Conservation (phyloP, 2,888 invertebrate genomes). For the Thymelicus sylvestris region DNA sequence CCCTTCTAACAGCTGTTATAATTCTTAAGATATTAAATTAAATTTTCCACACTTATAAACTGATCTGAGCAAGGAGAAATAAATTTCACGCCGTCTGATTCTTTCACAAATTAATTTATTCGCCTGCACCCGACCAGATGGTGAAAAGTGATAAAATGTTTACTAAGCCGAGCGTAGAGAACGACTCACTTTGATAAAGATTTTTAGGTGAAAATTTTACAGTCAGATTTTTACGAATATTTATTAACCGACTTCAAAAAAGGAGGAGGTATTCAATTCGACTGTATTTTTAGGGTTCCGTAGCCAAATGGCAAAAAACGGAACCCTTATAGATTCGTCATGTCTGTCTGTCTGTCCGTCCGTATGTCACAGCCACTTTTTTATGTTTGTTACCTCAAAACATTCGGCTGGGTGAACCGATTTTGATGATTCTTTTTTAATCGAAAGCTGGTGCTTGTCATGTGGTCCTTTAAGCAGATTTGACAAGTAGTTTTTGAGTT, state of each 20-base stretch:
- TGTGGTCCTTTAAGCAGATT: too few relatives aligned
- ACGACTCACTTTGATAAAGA: background rate
- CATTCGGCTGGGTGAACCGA: too few relatives aligned
- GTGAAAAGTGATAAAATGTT: conserved; percentile 43
- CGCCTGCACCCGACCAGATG: conserved; percentile 39
- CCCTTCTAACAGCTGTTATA: background rate
- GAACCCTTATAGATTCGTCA: too few relatives aligned
- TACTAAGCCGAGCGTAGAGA: background rate
- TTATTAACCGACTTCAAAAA: background rate
- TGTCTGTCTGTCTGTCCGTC: too few relatives aligned
- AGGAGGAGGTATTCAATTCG: too few relatives aligned
- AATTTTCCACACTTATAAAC: conserved; percentile 15
- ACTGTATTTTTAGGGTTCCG: too few relatives aligned
- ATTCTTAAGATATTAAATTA: background rate
- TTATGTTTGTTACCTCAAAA: too few relatives aligned
- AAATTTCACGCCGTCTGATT: conserved; percentile 49
- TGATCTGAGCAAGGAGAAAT: conserved; percentile 38
- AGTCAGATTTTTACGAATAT: background rate
- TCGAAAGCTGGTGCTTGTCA: too few relatives aligned
- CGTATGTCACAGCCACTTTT: too few relatives aligned
- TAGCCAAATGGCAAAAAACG: too few relatives aligned
- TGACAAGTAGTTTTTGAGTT: too few relatives aligned
- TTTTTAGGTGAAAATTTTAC: background rate
- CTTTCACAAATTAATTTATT: conserved; percentile 51
- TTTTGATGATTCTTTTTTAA: too few relatives aligned